A percentile compares a stretch with the other conserved stretches of the same genome.
These are phyloP conservation scores for Brachycybe producta DNA, from an alignment of 2,888 invertebrate genomes.

Conservation along the genomic window DNA sequence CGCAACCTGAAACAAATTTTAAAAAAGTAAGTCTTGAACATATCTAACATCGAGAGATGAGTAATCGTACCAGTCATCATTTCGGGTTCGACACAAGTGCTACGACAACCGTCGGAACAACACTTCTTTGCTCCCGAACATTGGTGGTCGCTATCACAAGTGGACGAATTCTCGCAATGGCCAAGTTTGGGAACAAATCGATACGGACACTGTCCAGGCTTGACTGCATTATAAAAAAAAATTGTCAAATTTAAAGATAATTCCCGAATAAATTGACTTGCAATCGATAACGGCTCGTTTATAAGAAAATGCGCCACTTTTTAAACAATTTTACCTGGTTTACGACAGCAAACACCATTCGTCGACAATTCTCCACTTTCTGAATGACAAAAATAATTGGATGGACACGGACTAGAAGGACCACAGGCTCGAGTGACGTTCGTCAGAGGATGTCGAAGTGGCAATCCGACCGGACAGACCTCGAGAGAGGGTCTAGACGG, in stretches of 20 bases:
- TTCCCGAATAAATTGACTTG: neutral
- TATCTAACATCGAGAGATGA: neutral
- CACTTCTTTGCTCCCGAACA: slow-evolving; percentile 58
- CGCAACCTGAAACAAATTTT: slow-evolving; percentile 42
- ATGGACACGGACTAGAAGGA: slow-evolving; percentile 27
- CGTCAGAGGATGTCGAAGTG: slow-evolving; percentile 25
- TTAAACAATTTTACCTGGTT: slow-evolving; percentile 6
- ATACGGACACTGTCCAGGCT: slow-evolving; percentile 64
- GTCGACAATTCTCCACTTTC: slow-evolving; percentile 43
- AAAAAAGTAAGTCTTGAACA: neutral
- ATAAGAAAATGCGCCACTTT: neutral
- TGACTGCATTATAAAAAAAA: slow-evolving; percentile 19
- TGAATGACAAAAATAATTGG: slow-evolving; percentile 27
- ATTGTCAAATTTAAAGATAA: neutral
- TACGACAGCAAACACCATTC: slow-evolving; percentile 8
- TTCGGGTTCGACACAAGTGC: slow-evolving; percentile 59
- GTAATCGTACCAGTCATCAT: slow-evolving; percentile 45
- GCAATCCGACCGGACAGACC: slow-evolving; percentile 27
- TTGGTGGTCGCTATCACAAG: slow-evolving; percentile 61
- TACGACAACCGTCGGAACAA: slow-evolving; percentile 77
- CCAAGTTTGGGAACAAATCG: slow-evolving; percentile 34
- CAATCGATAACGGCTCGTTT: neutral
- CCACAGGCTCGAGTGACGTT: slow-evolving; percentile 28
- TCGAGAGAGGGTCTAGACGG: slow-evolving; percentile 2
- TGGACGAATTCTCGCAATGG: slow-evolving; percentile 8